These are phyloP conservation scores for Aphelocoma californica DNA, from an alignment of 2,797 vertebrate species.

Conservation along the genomic window DNA sequence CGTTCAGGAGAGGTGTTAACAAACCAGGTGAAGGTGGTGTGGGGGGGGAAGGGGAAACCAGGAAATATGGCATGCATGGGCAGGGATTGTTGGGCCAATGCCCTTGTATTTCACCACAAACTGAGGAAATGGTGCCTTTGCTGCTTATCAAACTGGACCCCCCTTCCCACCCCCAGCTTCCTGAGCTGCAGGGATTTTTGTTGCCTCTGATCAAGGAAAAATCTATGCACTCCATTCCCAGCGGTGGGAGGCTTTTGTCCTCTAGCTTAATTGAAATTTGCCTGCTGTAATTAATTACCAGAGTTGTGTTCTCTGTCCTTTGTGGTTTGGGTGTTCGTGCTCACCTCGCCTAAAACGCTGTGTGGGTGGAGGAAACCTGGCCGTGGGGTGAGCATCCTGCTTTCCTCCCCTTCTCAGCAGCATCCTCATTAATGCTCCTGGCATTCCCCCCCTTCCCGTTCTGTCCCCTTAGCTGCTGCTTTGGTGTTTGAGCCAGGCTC, in stretches of 20 bases:
- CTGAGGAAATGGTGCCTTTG: background rate
- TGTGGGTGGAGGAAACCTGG: background rate
- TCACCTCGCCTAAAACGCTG: background rate
- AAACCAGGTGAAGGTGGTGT: background rate
- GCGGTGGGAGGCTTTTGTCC: background rate
- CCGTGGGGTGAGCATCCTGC: background rate
- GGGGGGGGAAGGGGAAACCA: background rate
- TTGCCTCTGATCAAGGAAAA: background rate
- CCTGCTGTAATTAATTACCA: conserved; percentile 8
- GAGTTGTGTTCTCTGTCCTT: background rate
- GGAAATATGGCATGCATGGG: background rate
- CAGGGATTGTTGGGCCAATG: background rate
- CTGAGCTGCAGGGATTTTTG: background rate
- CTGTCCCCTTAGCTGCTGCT: background rate
- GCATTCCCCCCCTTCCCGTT: background rate
- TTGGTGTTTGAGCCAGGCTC: background rate
- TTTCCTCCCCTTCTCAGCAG: background rate
- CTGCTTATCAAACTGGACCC: background rate
- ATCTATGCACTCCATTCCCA: background rate
- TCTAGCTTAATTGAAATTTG: background rate
- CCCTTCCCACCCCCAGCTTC: background rate
- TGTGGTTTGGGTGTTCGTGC: background rate
- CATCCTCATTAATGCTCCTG: background rate
- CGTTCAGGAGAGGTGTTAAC: background rate
- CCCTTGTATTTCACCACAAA: accelerated